Evolutionary conservation across 64 coral and sea anemone genomes (phyloP).

Genomic region (Trachythela sp.): DNA sequence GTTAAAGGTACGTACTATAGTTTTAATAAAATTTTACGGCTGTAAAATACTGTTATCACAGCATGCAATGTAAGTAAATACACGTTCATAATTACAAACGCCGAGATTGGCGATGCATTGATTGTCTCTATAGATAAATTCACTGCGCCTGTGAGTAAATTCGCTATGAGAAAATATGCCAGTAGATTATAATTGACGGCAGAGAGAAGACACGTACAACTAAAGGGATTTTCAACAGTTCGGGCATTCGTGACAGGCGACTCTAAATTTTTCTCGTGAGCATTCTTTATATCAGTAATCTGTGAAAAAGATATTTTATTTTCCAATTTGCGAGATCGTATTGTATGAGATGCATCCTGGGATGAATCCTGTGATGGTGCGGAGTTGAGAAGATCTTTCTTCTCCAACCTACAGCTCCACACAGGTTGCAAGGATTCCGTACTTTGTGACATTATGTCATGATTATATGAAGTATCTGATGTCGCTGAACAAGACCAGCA

Average conservation of each 20-base stretch:
- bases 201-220: not conserved
- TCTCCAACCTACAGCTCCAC: not conserved
- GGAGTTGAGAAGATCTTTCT: too few relatives aligned
- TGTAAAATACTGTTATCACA: not conserved
- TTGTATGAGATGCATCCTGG: not conserved
- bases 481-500: not conserved
- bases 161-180: not conserved
- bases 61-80: not conserved
- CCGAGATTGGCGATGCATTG: not conserved
- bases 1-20: too few relatives aligned
- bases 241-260: too few relatives aligned
- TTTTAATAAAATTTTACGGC: not conserved
- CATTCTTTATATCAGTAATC: not conserved
- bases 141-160: not conserved
- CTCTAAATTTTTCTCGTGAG: not conserved
- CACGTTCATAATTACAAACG: not conserved
- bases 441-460: not conserved
- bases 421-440: not conserved
- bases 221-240: not conserved
- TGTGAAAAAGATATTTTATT: not conserved
- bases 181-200: not conserved
- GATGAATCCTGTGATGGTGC: too few relatives aligned
- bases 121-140: conserved; percentile 9
- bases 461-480: not conserved
- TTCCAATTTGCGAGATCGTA: not conserved